phyloP scores from a whole-genome alignment of 2,797 vertebrate genomes.

The Babyrousa celebensis region DNA sequence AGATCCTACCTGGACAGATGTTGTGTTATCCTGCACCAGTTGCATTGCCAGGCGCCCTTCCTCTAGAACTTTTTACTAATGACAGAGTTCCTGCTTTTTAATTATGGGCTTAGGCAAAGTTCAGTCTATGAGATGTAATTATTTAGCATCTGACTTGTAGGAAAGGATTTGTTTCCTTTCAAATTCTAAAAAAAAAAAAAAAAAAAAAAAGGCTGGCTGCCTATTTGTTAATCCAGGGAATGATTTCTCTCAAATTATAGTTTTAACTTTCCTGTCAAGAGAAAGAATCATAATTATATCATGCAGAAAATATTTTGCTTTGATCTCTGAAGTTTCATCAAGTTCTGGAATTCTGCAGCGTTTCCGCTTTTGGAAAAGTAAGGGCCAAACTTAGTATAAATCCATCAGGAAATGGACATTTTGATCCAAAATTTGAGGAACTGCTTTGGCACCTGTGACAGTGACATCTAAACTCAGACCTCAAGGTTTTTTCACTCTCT shows the following conservation, averaged over 20 bases:
- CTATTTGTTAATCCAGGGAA: neutral
- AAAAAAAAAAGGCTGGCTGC: neutral
- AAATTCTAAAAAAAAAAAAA: neutral
- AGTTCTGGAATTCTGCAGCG: neutral
- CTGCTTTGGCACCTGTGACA: neutral
- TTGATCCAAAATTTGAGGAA: neutral
- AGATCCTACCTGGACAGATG: neutral
- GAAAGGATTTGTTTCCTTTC: constrained; percentile 27
- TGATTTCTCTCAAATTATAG: constrained; percentile 3
- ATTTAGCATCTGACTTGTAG: neutral
- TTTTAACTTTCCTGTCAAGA: neutral
- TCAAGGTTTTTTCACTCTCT: neutral
- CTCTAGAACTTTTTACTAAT: neutral
- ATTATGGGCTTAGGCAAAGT: neutral
- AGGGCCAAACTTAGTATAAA: neutral
- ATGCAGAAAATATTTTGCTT: neutral
- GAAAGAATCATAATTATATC: neutral
- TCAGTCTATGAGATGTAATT: neutral
- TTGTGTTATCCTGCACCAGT: neutral
- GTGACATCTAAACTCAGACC: neutral
- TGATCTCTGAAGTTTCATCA: neutral
- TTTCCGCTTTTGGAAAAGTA: neutral
- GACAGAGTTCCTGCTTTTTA: neutral
- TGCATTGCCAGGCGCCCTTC: neutral
- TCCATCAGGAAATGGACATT: neutral